Evolutionary conservation across 92 coral and sea anemone genomes (phyloP).

Genomic region (Ricordea florida): DNA sequence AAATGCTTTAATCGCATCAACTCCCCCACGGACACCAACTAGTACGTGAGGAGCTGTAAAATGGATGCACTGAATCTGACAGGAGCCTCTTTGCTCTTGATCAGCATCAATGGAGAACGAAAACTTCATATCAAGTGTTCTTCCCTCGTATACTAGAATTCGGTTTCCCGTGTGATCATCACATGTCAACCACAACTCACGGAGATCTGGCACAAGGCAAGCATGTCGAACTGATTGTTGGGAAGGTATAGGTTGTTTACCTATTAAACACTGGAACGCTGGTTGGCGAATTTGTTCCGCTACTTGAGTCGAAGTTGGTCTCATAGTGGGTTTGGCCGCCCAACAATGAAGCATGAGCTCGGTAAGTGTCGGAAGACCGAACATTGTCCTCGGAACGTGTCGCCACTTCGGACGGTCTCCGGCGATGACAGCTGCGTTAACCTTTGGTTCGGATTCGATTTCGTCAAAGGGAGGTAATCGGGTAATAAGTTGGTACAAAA

Average conservation of each 20-base stretch:
- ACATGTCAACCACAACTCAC: slow-evolving; percentile 90
- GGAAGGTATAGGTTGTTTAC: slow-evolving; percentile 68
- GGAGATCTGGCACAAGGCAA: slow-evolving; percentile 66
- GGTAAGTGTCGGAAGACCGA: slow-evolving; percentile 89
- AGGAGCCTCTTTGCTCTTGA: slow-evolving; percentile 56
- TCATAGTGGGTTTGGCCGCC: slow-evolving; percentile 70
- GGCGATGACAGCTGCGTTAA: slow-evolving; percentile 70
- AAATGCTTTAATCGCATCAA: slow-evolving; percentile 61
- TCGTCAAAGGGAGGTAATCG: slow-evolving; percentile 76
- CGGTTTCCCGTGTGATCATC: slow-evolving; percentile 67
- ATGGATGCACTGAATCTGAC: slow-evolving; percentile 83
- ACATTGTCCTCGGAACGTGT: slow-evolving; percentile 35
- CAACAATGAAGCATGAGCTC: slow-evolving; percentile 89
- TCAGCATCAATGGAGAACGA: slow-evolving; percentile 62
- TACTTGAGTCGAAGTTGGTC: slow-evolving; percentile 73
- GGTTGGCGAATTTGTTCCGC: slow-evolving; percentile 85
- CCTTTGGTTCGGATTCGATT: slow-evolving; percentile 51
- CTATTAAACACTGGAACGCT: slow-evolving; percentile 87
- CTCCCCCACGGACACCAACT: slow-evolving; percentile 73
- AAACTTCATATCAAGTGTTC: slow-evolving; percentile 67
- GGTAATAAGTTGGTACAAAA: slow-evolving; percentile 82
- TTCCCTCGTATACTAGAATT: slow-evolving; percentile 74
- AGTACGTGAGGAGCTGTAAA: slow-evolving; percentile 56
- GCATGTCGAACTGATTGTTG: slow-evolving; percentile 89
- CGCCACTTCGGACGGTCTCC: slow-evolving; percentile 87